Conservation (phyloP, 2,797 vertebrate genomes). For the Lates japonicus region DNA sequence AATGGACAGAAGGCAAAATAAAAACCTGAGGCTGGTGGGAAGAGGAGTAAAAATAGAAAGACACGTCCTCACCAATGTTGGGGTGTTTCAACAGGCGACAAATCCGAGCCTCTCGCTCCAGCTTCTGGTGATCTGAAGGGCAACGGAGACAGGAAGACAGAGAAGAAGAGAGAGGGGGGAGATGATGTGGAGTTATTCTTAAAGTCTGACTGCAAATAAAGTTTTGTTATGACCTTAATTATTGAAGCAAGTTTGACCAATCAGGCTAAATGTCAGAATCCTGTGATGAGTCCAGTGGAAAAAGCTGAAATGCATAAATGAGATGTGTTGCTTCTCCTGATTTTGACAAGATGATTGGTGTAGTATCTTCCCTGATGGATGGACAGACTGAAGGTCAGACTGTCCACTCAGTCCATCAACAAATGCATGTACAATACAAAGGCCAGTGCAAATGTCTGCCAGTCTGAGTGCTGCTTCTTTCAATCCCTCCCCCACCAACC, state of each 20-base stretch:
- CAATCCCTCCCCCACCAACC: neutral
- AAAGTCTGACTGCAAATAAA: neutral
- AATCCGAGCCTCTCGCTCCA: slow-evolving; percentile 97
- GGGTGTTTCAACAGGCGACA: slow-evolving; percentile 97
- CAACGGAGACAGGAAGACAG: neutral
- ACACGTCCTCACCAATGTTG: slow-evolving; percentile 91
- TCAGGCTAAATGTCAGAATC: slow-evolving; percentile 13
- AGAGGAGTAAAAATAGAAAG: neutral
- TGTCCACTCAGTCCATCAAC: neutral
- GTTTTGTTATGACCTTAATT: neutral
- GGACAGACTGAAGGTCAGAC: neutral
- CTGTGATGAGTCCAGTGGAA: neutral
- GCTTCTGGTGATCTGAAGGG: slow-evolving; percentile 96
- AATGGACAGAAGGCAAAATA: neutral
- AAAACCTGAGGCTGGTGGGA: neutral
- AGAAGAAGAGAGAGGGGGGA: neutral
- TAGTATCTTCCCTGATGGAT: neutral
- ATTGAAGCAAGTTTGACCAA: neutral
- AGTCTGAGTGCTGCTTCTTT: neutral
- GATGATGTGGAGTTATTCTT: slow-evolving; percentile 12
- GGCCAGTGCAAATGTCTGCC: neutral
- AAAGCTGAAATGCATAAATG: neutral
- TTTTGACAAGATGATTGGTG: neutral
- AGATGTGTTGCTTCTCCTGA: neutral
- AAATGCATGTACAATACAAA: neutral